Percentiles rank a stretch among this genome's conserved stretches.
phyloP scores from a whole-genome alignment of 2,113 vertebrate genomes.

The Stictonetta naevosa region DNA sequence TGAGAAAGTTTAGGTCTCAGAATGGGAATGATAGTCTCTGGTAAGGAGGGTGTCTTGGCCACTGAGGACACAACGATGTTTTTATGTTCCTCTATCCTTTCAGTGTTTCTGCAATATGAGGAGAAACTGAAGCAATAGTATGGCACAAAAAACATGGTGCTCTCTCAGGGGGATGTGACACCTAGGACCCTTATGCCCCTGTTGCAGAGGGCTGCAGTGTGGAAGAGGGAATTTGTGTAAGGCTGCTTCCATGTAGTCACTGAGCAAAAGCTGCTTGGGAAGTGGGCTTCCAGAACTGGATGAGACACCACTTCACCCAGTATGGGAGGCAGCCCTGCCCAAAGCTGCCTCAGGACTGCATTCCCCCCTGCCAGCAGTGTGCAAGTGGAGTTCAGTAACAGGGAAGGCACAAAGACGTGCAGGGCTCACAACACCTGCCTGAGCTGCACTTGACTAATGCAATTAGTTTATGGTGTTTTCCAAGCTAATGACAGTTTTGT shows the following conservation, averaged over 20 bases:
- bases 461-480: neutral
- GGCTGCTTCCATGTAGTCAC: neutral
- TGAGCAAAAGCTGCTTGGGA: neutral
- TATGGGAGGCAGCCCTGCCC: neutral
- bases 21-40: neutral
- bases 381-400: neutral
- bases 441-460: neutral
- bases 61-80: neutral
- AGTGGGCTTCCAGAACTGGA: neutral
- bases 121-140: neutral
- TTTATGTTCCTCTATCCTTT: neutral
- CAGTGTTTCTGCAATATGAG: neutral
- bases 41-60: neutral
- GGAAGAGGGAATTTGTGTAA: neutral
- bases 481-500: neutral
- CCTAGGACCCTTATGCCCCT: neutral
- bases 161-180: neutral
- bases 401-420: neutral
- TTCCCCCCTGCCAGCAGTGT: neutral
- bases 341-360: neutral
- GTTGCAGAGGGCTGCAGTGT: neutral
- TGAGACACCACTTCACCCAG: neutral
- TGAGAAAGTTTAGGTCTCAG: neutral
- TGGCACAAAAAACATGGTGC: neutral
- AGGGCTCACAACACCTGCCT: rapidly evolving